A percentile compares a stretch with the other conserved stretches of the same genome.
Evolutionary conservation across 2,888 invertebrate species (phyloP).

Genomic region (Patella depressa): DNA sequence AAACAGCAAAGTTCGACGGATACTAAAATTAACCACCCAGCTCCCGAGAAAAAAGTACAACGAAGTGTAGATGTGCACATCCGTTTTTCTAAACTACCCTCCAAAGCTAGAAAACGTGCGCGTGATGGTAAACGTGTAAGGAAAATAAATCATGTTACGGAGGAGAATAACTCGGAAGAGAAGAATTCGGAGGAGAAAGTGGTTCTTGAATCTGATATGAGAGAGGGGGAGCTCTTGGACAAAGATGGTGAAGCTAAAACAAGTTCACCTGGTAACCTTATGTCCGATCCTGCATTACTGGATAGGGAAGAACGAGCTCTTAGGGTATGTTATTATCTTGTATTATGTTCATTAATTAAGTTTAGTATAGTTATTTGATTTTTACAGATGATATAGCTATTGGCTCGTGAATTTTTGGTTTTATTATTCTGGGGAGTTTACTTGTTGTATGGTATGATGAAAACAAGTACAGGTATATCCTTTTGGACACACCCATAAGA

Average conservation of each 20-base stretch:
- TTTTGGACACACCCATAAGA: no score
- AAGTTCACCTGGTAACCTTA: conserved; percentile 30
- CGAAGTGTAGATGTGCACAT: no score
- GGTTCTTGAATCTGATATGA: background rate
- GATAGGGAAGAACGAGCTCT: conserved; percentile 49
- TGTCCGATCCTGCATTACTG: conserved; percentile 43
- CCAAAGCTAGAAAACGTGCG: background rate
- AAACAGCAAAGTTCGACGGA: background rate
- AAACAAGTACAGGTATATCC: no score
- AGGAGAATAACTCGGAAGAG: background rate
- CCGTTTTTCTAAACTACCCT: background rate
- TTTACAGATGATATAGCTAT: no score
- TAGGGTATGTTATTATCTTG: conserved; percentile 37
- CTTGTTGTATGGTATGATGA: no score
- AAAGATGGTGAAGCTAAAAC: conserved; percentile 6
- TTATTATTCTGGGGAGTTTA: no score
- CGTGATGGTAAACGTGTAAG: no score
- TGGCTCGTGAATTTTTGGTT: no score
- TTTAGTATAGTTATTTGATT: no score
- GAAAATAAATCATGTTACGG: conserved; percentile 1
- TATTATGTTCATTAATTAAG: no score
- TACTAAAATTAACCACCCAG: background rate
- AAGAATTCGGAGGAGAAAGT: background rate
- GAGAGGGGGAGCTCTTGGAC: background rate
- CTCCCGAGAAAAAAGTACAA: background rate